phyloP scores from a whole-genome alignment of 2,797 vertebrate species.

The Phoeniculus purpureus region DNA sequence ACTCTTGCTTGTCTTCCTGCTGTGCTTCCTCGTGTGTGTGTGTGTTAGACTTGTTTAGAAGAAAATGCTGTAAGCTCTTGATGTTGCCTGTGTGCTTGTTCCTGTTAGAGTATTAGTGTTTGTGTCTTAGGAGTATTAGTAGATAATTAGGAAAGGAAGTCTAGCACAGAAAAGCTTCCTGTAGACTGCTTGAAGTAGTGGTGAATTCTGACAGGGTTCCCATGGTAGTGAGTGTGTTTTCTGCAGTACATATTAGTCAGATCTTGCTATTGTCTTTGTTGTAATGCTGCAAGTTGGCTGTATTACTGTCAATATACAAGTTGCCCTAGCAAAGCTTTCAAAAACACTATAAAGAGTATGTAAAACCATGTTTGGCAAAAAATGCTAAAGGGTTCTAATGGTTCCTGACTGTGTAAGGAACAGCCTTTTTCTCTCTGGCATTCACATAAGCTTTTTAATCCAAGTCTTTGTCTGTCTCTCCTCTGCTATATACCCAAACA shows the following conservation, averaged over 20 bases:
- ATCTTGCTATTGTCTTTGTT: conserved; percentile 3
- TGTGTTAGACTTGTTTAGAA: background rate
- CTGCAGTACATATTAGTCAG: conserved; percentile 8
- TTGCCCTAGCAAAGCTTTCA: conserved; percentile 39
- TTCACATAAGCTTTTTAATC: background rate
- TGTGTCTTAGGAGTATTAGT: background rate
- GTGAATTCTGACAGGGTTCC: background rate
- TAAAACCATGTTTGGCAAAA: conserved; percentile 44
- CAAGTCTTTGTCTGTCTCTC: conserved; percentile 34
- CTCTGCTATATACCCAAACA: background rate
- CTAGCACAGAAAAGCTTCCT: conserved; percentile 4
- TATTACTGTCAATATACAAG: background rate
- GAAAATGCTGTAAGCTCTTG: background rate
- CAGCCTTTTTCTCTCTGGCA: background rate
- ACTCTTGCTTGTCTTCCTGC: background rate
- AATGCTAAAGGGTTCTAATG: background rate
- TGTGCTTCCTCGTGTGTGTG: background rate
- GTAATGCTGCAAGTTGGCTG: background rate
- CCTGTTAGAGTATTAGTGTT: background rate
- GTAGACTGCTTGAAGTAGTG: background rate
- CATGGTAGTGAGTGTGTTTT: conserved; percentile 42
- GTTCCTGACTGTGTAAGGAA: background rate
- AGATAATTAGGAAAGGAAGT: background rate
- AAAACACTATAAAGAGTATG: background rate
- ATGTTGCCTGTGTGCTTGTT: background rate